A percentile compares a stretch with the other conserved stretches of the same genome.
Evolutionary conservation across 2,888 invertebrate genomes (phyloP).

Genomic region (Tenthredo notha): DNA sequence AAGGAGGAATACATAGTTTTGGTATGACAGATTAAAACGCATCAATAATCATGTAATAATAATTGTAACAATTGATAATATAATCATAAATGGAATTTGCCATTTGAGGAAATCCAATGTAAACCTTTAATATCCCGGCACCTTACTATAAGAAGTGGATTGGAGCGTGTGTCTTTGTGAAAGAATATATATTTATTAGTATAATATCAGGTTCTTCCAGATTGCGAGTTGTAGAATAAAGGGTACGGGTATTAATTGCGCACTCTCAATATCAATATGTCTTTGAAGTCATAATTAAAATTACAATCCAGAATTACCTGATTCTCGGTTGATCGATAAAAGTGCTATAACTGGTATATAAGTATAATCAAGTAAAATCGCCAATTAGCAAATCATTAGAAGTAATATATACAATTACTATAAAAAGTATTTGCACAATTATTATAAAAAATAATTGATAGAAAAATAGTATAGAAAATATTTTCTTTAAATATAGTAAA

Average conservation of each 20-base stretch:
- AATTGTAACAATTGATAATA: conserved; percentile 61
- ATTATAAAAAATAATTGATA: neutral
- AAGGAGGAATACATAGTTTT: conserved; percentile 66
- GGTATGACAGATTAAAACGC: conserved; percentile 63
- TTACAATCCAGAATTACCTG: conserved; percentile 39
- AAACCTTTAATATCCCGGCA: conserved; percentile 72
- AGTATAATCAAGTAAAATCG: conserved; percentile 24
- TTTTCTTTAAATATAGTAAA: neutral
- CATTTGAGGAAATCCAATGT: conserved; percentile 74
- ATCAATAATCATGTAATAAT: conserved; percentile 62
- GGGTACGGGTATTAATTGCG: neutral
- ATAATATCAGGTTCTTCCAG: conserved; percentile 56
- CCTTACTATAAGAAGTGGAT: conserved; percentile 78
- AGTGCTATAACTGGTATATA: neutral
- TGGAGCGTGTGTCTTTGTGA: conserved; percentile 69
- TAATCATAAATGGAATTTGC: conserved; percentile 57
- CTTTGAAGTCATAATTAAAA: neutral
- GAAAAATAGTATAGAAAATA: conserved; percentile 22
- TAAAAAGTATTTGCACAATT: conserved; percentile 25
- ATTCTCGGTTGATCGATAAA: conserved; percentile 40
- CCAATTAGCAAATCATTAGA: conserved; percentile 39
- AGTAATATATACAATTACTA: conserved; percentile 1
- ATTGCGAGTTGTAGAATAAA: neutral
- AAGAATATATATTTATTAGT: conserved; percentile 56
- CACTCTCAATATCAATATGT: no score